Conservation (phyloP, 2,113 vertebrate genomes). For the Irena cyanogastra region DNA sequence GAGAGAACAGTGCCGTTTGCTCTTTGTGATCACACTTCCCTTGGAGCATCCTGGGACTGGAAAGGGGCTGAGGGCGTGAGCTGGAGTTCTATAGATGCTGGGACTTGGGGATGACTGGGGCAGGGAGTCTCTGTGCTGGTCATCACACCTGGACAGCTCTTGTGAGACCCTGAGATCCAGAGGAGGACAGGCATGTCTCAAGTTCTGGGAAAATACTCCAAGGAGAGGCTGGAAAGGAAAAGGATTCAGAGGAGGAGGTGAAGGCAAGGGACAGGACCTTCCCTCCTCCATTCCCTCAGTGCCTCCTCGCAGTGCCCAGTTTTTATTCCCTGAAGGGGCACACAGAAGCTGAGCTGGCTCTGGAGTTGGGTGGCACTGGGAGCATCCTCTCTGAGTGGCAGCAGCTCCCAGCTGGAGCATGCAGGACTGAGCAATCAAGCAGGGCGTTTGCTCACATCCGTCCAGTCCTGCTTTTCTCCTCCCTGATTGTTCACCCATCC, state of each 20-base stretch:
- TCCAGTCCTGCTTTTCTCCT: background rate
- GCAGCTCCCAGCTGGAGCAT: background rate
- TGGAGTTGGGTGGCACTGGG: background rate
- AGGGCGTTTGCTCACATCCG: background rate
- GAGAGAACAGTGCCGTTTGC: slow-evolving; percentile 48
- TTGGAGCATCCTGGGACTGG: background rate
- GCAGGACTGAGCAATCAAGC: background rate
- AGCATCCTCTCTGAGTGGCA: background rate
- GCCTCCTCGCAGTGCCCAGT: background rate
- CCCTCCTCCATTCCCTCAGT: background rate
- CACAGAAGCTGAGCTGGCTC: background rate
- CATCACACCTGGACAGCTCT: background rate
- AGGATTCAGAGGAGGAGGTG: background rate
- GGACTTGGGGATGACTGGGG: accelerated
- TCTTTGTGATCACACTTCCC: slow-evolving; percentile 4
- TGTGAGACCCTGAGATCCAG: background rate
- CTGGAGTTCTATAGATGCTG: background rate
- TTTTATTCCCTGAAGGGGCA: background rate
- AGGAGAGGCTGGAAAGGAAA: background rate
- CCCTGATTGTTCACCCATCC: background rate
- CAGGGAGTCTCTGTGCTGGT: background rate
- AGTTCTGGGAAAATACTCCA: background rate
- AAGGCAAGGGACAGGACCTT: background rate
- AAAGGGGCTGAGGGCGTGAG: background rate
- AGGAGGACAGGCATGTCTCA: background rate